Evolutionary conservation across 2,888 invertebrate species (phyloP), one percentile per base, ranked within the genome.

Genomic region (Scaptomyza reducta): DNA sequence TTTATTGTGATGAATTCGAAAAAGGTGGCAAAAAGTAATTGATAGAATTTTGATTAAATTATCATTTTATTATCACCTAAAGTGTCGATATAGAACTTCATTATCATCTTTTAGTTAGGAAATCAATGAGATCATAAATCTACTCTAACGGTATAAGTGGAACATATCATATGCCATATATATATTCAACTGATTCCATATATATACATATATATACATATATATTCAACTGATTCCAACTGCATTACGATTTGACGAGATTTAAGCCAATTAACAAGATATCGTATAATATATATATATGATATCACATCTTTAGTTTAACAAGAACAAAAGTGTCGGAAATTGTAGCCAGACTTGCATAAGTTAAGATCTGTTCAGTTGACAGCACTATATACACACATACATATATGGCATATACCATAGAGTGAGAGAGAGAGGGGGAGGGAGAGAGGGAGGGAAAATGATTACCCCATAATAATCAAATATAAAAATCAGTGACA

Each of bases 401-500:
- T 31, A 9, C 31, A 31, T 6, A 10, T 9, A 10, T 9, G 6
- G 31, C 31, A 31, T 31, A 27, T 7, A 3, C 1, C 22, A n/a
- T n/a, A n/a, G n/a, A 22, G 22, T 2, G 22, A 3, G 22, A 3
- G 22, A 22, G 3, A 2, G 27, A 27, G 7, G 1, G 27, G 7
- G 7, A 27, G 7, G 7, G 33, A 49, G 22, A 44, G 45, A 7
- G 14, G 5, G 29, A 11, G 9, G 10, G 6, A 3, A 3, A 31
- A 5, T 18, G 31, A 55, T 47, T 62, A 44, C 11, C 44, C 40
- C 45, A 56, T 61, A 29, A 42, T 35, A 58, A 18, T 45, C 38
- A 49, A 45, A 29, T 57, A 41, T 18, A 16, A 68, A 74, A 68
- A 74, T 70, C 74, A 57, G 74, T 78, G 74, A 67, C 73, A 70